These are phyloP conservation scores for Sparus aurata DNA, from an alignment of 2,797 vertebrate species.

Conservation along the genomic window DNA sequence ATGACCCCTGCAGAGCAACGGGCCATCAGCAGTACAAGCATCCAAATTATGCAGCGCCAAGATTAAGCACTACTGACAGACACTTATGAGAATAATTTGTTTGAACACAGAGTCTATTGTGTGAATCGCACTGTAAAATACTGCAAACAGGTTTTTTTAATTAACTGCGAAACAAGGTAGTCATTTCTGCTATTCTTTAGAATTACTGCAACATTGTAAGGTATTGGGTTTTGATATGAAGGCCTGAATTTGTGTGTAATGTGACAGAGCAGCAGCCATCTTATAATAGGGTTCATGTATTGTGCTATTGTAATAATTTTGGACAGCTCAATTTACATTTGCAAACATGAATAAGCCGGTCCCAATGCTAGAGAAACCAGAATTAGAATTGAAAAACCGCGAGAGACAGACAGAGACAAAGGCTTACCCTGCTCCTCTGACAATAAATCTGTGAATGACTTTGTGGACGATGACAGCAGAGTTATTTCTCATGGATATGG, in stretches of 20 bases:
- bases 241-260: conserved; percentile 17
- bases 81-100: conserved; percentile 56
- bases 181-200: not conserved
- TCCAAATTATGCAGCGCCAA: conserved; percentile 64
- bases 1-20: conserved; percentile 62
- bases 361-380: conserved; percentile 17
- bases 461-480: conserved; percentile 51
- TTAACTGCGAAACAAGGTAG: conserved; percentile 26
- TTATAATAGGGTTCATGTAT: conserved; percentile 7
- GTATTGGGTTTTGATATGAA: not conserved
- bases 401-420: conserved; percentile 47
- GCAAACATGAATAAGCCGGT: conserved; percentile 38
- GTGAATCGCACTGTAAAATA: conserved; percentile 14
- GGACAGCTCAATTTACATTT: conserved; percentile 39
- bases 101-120: conserved; percentile 31
- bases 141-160: conserved; percentile 9
- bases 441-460: conserved; percentile 65
- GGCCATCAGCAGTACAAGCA: conserved; percentile 52
- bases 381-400: conserved; percentile 42
- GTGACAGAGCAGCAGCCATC: conserved; percentile 1
- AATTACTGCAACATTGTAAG: not conserved
- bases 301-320: conserved; percentile 32
- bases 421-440: conserved; percentile 43
- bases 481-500: conserved; percentile 65
- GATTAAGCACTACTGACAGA: conserved; percentile 65